These are phyloP conservation scores for Hucho hucho DNA, from an alignment of 2,113 vertebrate species.

Conservation along the genomic window DNA sequence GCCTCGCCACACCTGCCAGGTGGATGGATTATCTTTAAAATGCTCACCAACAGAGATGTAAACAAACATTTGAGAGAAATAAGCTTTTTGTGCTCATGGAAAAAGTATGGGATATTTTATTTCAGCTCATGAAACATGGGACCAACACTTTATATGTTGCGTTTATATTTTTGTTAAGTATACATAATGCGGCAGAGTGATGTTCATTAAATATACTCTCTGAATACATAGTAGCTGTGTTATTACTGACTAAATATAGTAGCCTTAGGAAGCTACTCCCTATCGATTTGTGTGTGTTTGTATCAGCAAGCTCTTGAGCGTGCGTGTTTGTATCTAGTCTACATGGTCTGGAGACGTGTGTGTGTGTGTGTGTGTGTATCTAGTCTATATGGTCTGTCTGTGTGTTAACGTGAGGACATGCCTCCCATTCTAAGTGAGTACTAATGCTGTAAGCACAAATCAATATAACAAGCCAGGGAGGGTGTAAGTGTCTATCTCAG, in stretches of 20 bases:
- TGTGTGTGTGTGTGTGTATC: slow-evolving; percentile 19
- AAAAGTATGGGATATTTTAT: too few relatives aligned
- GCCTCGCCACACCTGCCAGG: too few relatives aligned
- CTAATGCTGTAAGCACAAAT: slow-evolving; percentile 69
- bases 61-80: too few relatives aligned
- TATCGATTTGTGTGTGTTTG: not conserved
- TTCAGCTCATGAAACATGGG: too few relatives aligned
- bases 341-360: slow-evolving; percentile 12
- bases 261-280: not conserved
- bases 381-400: slow-evolving; percentile 10
- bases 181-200: not conserved
- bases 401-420: slow-evolving; percentile 49
- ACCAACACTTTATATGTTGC: too few relatives aligned
- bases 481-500: slow-evolving; percentile 66
- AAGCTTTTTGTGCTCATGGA: too few relatives aligned
- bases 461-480: slow-evolving; percentile 62
- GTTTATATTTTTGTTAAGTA: not conserved
- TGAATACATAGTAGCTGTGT: not conserved
- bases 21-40: too few relatives aligned
- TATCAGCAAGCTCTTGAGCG: not conserved
- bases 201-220: not conserved
- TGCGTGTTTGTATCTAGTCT: not conserved
- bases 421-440: slow-evolving; percentile 62
- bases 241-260: not conserved
- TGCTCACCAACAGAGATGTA: too few relatives aligned